Base-by-base conservation (phyloP, 1,140 invertebrate genomes). In the Drosophila tani region DNA sequence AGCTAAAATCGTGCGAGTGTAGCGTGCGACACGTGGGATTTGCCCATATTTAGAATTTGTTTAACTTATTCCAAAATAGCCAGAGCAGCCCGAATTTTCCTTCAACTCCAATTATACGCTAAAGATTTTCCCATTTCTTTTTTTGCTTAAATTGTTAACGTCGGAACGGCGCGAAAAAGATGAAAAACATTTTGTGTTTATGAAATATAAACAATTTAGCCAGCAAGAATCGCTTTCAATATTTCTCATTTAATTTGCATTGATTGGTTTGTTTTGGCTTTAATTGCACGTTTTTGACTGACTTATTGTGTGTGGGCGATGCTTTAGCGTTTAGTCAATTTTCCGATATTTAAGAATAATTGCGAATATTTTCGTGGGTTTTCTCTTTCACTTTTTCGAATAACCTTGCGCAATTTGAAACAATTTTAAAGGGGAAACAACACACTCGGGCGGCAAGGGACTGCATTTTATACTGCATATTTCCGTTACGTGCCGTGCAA, bases 131-230 rank as follows among this genome's bases (percentile, higher is more conserved):
- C 40, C 7, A 27, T 47, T 53, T 24, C 4, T 38, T 2, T 29
- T n/a, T 55, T 46, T 35, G 17, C 21, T 9, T 50, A 24, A 15
- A 32, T 73, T 73, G 67, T 69, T 80, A 57, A 75, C 68, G 47
- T 58, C 11, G 51, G n/a, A 79, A 65, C 69, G 46, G 43, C 56
- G 58, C 41, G 57, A 76, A 53, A 41, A 65, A 76, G 74, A 70
- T 75, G 65, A 79, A 66, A 60, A 64, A 49, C 59, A 74, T 75
- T 69, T 79, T 46, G 41, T 70, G 14, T 40, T 56, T 24, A 64
- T 78, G n/a, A 68, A 60, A 56, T 75, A 69, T 83, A 82, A 82
- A 82, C 80, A 82, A 79, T 82, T 66, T 56, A n/a, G 40, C 46
- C 41, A 47, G 32, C 19, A n/a, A 38, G 63, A 58, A 71, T 80